Conservation (phyloP, 2,888 invertebrate species). For the Neoaliturus tenellus region DNA sequence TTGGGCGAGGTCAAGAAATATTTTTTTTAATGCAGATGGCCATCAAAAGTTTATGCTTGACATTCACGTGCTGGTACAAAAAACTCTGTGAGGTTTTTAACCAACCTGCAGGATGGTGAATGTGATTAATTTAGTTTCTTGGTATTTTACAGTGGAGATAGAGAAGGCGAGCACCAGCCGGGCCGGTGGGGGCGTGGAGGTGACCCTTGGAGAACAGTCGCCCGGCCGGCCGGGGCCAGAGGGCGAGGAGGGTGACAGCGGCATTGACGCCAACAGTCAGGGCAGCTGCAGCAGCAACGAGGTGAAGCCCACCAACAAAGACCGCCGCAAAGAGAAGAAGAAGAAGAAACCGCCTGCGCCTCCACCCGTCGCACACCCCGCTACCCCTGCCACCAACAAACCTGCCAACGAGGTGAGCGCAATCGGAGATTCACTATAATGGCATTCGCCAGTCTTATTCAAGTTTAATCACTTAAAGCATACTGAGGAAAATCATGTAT, state of each 20-base stretch:
- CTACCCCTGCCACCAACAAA: slow-evolving; percentile 68
- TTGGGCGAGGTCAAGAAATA: too few relatives aligned
- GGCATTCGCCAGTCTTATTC: too few relatives aligned
- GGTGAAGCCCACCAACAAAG: slow-evolving; percentile 80
- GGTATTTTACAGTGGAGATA: neutral
- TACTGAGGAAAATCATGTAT: too few relatives aligned
- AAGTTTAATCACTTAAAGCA: too few relatives aligned
- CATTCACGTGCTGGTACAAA: too few relatives aligned
- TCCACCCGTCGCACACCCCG: slow-evolving; percentile 21
- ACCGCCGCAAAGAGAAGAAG: slow-evolving; percentile 82
- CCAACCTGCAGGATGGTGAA: too few relatives aligned
- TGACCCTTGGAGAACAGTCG: slow-evolving; percentile 66
- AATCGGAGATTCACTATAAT: too few relatives aligned
- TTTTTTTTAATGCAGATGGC: too few relatives aligned
- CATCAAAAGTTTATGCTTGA: too few relatives aligned
- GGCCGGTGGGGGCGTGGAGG: slow-evolving; percentile 24
- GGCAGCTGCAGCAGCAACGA: slow-evolving; percentile 93
- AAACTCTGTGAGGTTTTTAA: too few relatives aligned
- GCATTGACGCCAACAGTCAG: slow-evolving; percentile 92
- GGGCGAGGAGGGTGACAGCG: slow-evolving; percentile 92
- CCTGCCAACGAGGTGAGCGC: slow-evolving; percentile 74
- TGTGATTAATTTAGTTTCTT: too few relatives aligned
- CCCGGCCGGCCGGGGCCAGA: slow-evolving; percentile 72
- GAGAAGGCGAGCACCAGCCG: slow-evolving; percentile 33
- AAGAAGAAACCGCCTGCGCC: slow-evolving; percentile 74